Evolutionary conservation across 2,797 vertebrate species (phyloP).

Genomic region (Pangasius djambal): DNA sequence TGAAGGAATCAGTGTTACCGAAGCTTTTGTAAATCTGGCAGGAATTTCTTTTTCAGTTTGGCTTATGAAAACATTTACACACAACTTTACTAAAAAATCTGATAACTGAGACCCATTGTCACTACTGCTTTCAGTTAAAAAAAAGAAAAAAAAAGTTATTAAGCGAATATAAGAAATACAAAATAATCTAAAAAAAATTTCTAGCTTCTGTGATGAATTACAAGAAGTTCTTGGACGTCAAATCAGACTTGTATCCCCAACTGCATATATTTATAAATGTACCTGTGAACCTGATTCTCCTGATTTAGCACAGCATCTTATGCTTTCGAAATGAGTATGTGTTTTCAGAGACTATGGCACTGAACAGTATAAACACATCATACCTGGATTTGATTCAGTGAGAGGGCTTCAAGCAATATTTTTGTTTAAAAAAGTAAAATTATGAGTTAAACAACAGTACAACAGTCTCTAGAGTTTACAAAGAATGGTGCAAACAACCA

Average conservation of each 20-base stretch:
- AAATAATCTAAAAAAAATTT: background rate
- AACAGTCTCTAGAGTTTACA: background rate
- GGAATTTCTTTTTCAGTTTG: background rate
- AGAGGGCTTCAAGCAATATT: background rate
- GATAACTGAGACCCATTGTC: background rate
- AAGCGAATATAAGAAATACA: background rate
- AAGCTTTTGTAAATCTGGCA: background rate
- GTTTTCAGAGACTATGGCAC: background rate
- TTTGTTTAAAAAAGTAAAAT: background rate
- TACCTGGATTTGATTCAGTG: background rate
- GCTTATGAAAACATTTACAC: background rate
- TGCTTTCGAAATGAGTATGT: background rate
- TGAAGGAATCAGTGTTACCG: background rate
- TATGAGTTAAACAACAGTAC: background rate
- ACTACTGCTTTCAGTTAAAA: background rate
- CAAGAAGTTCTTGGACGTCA: background rate
- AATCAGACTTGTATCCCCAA: too few relatives aligned
- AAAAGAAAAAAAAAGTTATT: background rate
- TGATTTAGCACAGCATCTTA: background rate
- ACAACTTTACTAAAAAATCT: background rate
- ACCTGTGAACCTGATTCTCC: background rate
- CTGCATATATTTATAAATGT: background rate
- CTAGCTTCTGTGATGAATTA: background rate
- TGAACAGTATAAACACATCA: background rate
- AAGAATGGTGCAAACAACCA: too few relatives aligned